Base-by-base conservation (phyloP, 2,888 invertebrate genomes). In the Dasypogon diadema region DNA sequence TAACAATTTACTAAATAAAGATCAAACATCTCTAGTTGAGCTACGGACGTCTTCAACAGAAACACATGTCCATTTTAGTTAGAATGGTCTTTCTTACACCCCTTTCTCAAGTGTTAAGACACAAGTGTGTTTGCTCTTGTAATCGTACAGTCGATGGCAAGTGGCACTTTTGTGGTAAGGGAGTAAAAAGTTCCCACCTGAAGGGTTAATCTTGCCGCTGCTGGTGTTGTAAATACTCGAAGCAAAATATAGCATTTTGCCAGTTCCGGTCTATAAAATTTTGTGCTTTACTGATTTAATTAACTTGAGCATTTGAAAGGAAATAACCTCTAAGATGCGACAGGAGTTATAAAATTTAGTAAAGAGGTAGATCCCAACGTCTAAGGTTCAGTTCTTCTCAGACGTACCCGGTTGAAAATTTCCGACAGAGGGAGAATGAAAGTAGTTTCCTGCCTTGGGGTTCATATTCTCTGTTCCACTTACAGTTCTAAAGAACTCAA, bases 401-500 rank as follows among this genome's bases (percentile, higher is more conserved):
- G 60, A 60, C 60, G 21, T 42, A 60, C 60, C n/a, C n/a, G n/a
- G n/a, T 60, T 60, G 21, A 60, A 37, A 21, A 10, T 8, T 18
- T 18, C 37, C 60, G 37, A 60, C 60, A 60, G 16, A 60, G 21
- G n/a, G 48, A 42, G 56, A 56, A 37, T 18, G 56, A 22, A 56
- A 26, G 48, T 58, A 58, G 18, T 58, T 58, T 75, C 30, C 70
- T 75, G 77, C 37, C 37, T 34, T 37, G 34, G 16, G 30, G 34
- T 37, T 34, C 34, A 60, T 21, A 37, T 37, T 60, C 60, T 60
- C 37, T 26, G 22, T 60, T 68, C 65, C 48, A 68, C 48, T 68
- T 68, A 54, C 54, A 54, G 26, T 26, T 37, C 24, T 72, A 37
- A 24, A 55, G 42, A 74, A 74, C 75, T 74, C 76, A 42, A 75